Evolutionary conservation across 2,113 vertebrate species (phyloP).

Genomic region (Damaliscus lunatus): DNA sequence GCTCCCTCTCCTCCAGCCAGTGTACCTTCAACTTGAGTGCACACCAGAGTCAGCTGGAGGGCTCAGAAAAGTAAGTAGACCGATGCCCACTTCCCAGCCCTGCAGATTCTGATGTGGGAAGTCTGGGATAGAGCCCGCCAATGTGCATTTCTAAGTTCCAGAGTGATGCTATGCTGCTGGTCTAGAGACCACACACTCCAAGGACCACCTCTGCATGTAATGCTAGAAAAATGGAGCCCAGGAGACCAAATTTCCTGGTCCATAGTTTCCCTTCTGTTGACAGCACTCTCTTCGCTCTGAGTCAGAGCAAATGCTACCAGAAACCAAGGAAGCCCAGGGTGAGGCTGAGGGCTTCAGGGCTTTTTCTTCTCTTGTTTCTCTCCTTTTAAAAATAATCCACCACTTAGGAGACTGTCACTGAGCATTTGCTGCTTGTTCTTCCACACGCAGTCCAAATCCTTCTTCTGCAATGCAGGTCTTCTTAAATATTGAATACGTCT

Average conservation of each 20-base stretch:
- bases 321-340: not conserved
- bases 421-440: not conserved
- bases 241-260: not conserved
- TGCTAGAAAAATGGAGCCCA: not conserved
- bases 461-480: conserved; percentile 82
- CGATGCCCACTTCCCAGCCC: rapidly evolving
- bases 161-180: not conserved
- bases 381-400: conserved; percentile 10
- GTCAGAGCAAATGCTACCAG: not conserved
- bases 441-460: not conserved
- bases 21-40: not conserved
- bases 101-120: not conserved
- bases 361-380: not conserved
- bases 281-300: not conserved
- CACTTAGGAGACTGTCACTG: not conserved
- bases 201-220: not conserved
- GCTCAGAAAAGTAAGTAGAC: not conserved
- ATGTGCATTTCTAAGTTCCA: not conserved
- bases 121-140: not conserved
- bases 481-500: conserved; percentile 78
- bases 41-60: not conserved
- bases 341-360: not conserved
- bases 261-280: not conserved
- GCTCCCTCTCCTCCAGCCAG: not conserved
- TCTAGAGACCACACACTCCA: not conserved